These are phyloP conservation scores for Pantherophis guttatus DNA, from an alignment of 2,113 vertebrate genomes.

Conservation along the genomic window DNA sequence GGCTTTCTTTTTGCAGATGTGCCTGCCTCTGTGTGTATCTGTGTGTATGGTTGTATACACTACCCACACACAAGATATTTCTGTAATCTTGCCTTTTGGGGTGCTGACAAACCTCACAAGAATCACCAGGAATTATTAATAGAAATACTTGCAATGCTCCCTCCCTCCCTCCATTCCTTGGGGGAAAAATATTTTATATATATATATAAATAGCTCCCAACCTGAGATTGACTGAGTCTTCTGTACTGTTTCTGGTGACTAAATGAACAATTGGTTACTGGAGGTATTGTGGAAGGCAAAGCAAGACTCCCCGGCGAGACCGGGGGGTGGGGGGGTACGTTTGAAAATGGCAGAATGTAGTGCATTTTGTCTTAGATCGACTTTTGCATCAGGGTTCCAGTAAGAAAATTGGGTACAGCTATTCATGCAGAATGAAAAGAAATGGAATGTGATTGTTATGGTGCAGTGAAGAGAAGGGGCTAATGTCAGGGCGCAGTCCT, in stretches of 20 bases:
- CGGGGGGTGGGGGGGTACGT: neutral
- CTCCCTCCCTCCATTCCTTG: too few species aligned
- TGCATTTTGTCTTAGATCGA: constrained; percentile 23
- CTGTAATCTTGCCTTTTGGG: constrained; percentile 4
- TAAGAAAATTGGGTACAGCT: constrained; percentile 19
- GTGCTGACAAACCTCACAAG: constrained; percentile 8
- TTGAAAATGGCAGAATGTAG: constrained; percentile 9
- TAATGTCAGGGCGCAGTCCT: neutral
- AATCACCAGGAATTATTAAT: constrained; percentile 11
- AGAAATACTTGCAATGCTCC: neutral
- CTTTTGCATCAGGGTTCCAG: neutral
- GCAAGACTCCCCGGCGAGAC: neutral
- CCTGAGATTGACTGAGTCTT: constrained; percentile 3
- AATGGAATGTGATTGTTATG: neutral
- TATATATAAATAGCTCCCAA: neutral
- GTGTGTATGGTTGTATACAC: neutral
- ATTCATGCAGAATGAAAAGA: constrained; percentile 5
- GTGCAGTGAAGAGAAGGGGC: neutral
- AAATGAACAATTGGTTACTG: constrained; percentile 1
- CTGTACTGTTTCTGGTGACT: neutral
- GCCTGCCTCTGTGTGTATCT: neutral
- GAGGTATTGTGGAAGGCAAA: neutral
- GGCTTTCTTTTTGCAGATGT: constrained; percentile 28
- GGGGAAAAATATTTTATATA: neutral
- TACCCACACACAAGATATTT: neutral